Evolutionary conservation across 2,888 invertebrate species (phyloP).

Genomic region (Choreutis nemorana): DNA sequence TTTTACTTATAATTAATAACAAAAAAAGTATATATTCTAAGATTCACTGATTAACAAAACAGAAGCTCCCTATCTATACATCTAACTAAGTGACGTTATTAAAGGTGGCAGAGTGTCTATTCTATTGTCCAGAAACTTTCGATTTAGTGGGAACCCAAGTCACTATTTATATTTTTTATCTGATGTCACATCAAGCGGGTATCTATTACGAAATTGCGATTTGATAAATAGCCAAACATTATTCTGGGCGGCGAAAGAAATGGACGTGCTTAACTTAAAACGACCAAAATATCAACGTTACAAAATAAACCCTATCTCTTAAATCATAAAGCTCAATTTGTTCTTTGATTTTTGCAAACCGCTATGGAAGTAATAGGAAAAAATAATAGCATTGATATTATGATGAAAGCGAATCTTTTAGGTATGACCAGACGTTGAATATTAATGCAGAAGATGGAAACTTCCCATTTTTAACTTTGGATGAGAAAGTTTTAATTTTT

Average conservation of each 20-base stretch:
- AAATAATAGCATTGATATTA: slow-evolving; percentile 39
- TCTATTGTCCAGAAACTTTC: too few species aligned
- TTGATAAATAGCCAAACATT: slow-evolving; percentile 64
- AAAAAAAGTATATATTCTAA: too few species aligned
- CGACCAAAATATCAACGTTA: slow-evolving; percentile 22
- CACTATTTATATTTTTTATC: slow-evolving; percentile 45
- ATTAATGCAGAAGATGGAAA: too few species aligned
- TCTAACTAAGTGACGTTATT: too few species aligned
- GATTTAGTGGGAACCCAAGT: too few species aligned
- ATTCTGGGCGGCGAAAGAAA: slow-evolving; percentile 61
- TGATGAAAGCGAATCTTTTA: slow-evolving; percentile 44
- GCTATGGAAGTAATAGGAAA: slow-evolving; percentile 49
- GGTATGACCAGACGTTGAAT: slow-evolving; percentile 31
- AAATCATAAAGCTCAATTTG: slow-evolving; percentile 20
- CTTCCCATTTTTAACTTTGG: too few species aligned
- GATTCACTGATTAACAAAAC: too few species aligned
- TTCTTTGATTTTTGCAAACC: slow-evolving; percentile 11
- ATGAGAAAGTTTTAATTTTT: too few species aligned
- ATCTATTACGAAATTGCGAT: slow-evolving; percentile 65
- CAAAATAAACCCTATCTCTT: slow-evolving; percentile 22
- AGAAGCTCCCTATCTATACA: too few species aligned
- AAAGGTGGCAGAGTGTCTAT: too few species aligned
- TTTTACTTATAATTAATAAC: too few species aligned
- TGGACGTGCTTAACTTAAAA: slow-evolving; percentile 52
- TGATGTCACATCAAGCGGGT: slow-evolving; percentile 51